Evolutionary conservation across 2,888 invertebrate genomes (phyloP).

Genomic region (Peribatodes rhomboidaria): DNA sequence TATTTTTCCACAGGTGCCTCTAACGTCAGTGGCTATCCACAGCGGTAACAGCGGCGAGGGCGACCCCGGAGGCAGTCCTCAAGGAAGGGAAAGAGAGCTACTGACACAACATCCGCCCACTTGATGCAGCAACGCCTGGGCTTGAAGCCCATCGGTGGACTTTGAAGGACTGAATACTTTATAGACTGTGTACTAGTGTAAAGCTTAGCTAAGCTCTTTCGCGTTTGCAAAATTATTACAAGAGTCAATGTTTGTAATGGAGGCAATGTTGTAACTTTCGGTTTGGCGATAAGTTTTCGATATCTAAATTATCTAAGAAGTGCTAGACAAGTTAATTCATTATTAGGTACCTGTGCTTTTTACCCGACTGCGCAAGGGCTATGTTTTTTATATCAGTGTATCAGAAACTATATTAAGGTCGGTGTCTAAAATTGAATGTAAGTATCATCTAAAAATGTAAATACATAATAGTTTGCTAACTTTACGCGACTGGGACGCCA

Average conservation of each 20-base stretch:
- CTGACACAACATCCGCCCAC: constrained; percentile 62
- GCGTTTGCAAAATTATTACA: not conserved
- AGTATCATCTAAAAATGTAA: too few species aligned
- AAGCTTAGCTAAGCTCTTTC: constrained; percentile 9
- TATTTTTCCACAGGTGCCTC: constrained; percentile 67
- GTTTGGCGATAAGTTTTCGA: not conserved
- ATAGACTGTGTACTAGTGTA: constrained; percentile 18
- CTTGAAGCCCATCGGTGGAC: constrained; percentile 8
- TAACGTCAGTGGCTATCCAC: constrained; percentile 78
- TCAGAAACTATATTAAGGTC: too few species aligned
- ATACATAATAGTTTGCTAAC: too few species aligned
- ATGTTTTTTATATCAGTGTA: too few species aligned
- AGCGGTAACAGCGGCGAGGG: constrained; percentile 71
- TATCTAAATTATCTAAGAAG: too few species aligned
- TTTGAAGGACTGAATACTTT: constrained; percentile 15
- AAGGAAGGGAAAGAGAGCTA: constrained; percentile 65
- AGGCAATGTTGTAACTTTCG: not conserved
- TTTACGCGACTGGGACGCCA: too few species aligned
- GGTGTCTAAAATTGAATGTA: too few species aligned
- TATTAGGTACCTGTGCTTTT: not conserved
- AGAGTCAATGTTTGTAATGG: not conserved
- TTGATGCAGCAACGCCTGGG: constrained; percentile 31
- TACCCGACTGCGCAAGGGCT: too few species aligned
- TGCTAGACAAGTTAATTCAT: too few species aligned
- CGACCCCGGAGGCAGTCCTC: constrained; percentile 68